Percentiles rank a stretch among this genome's conserved stretches.
Conservation (phyloP, 2,113 vertebrate genomes). For the Osmerus mordax region DNA sequence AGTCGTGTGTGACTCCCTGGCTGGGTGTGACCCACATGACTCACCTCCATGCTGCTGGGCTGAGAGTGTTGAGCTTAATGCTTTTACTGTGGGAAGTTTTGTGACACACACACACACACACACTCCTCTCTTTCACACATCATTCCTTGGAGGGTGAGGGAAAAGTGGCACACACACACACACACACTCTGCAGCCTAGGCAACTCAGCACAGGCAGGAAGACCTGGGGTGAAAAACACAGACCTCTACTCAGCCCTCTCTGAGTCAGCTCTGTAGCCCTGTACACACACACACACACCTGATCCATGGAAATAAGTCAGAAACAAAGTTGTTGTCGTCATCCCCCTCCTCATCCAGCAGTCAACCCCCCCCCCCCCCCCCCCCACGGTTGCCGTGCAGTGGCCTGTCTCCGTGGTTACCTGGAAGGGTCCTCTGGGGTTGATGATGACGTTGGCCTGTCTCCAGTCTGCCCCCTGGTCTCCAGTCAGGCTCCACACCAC, state of each 20-base stretch:
- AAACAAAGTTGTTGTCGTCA: background rate
- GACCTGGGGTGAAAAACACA: background rate
- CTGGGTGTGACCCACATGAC: background rate
- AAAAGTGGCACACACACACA: slow-evolving; percentile 8
- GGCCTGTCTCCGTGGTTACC: slow-evolving; percentile 64
- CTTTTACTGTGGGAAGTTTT: background rate
- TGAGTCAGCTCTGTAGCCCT: background rate
- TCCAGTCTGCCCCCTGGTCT: slow-evolving; percentile 87
- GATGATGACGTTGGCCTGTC: slow-evolving; percentile 84
- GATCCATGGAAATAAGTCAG: background rate
- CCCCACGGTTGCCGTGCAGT: background rate
- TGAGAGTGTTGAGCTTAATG: no score
- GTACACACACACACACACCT: slow-evolving; percentile 30
- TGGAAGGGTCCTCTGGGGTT: slow-evolving; percentile 91
- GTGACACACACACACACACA: background rate
- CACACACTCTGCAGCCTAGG: background rate
- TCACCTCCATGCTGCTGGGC: no score
- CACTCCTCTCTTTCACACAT: background rate
- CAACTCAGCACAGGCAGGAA: background rate
- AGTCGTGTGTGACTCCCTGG: no score
- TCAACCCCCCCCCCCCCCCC: background rate
- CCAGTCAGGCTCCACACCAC: slow-evolving; percentile 85
- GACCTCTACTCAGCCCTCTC: background rate
- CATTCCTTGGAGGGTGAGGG: background rate
- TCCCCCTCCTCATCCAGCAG: slow-evolving; percentile 22